Percentiles rank a stretch among this genome's conserved stretches.
These are phyloP conservation scores for Hyperoodon ampullatus DNA, from an alignment of 2,113 vertebrate genomes.

Conservation along the genomic window DNA sequence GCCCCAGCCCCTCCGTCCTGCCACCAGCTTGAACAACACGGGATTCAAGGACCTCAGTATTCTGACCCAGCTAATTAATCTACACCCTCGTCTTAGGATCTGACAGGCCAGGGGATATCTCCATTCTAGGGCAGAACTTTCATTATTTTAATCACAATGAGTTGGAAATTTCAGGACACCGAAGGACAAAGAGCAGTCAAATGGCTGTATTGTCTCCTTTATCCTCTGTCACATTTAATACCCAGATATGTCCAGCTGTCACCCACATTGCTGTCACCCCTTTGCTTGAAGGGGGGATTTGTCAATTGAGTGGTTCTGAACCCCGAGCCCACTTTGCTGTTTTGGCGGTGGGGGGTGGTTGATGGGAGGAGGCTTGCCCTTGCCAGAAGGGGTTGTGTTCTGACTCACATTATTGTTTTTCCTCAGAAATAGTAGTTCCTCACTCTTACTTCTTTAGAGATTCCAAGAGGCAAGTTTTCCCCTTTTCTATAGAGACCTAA, in stretches of 20 bases:
- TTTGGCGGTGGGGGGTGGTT: background rate
- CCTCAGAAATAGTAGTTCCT: background rate
- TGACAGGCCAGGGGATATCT: background rate
- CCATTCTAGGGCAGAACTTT: background rate
- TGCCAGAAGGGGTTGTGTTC: background rate
- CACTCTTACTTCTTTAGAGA: background rate
- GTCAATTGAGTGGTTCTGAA: background rate
- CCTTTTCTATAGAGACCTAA: background rate
- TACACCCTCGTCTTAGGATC: background rate
- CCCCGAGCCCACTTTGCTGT: background rate
- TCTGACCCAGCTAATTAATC: background rate
- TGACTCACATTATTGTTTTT: background rate
- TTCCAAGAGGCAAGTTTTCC: background rate
- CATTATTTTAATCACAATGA: constrained; percentile 22
- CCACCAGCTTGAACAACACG: background rate
- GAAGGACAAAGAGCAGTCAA: background rate
- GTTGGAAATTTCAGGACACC: background rate
- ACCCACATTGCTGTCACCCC: background rate
- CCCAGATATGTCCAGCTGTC: background rate
- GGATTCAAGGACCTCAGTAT: background rate
- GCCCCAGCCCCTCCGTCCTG: background rate
- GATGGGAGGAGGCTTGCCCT: background rate
- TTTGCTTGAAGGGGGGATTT: background rate
- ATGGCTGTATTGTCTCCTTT: background rate
- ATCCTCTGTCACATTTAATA: background rate